Conservation (phyloP, 64 coral and sea anemone genomes). For the Platygyra sinensis region DNA sequence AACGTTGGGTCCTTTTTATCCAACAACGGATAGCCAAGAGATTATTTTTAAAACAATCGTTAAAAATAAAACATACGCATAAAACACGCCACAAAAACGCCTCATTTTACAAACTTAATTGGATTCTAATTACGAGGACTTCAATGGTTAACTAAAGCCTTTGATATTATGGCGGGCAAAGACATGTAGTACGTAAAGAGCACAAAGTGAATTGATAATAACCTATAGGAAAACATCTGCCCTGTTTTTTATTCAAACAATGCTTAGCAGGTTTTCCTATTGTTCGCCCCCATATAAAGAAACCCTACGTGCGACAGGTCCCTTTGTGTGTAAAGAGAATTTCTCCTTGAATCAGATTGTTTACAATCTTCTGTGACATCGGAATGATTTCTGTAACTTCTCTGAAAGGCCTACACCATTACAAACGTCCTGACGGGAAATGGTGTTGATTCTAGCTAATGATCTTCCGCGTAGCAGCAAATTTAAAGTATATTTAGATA, state of each 20-base stretch:
- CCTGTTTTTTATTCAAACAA: conserved; percentile 32
- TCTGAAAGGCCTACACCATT: neutral
- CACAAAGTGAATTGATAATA: conserved; percentile 4
- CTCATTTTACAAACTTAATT: neutral
- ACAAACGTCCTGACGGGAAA: neutral
- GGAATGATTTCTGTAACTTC: neutral
- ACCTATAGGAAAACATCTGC: conserved; percentile 5
- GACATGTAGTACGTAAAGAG: neutral
- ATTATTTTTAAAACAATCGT: no score
- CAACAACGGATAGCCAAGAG: no score
- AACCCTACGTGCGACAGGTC: neutral
- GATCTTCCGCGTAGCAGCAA: neutral
- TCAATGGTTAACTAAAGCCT: neutral
- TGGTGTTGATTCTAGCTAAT: neutral
- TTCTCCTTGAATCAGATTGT: neutral
- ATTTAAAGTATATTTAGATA: neutral
- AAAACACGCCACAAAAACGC: neutral
- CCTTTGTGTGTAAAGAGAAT: conserved; percentile 18
- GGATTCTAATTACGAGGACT: neutral
- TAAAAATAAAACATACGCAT: neutral
- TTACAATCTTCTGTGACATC: neutral
- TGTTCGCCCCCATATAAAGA: neutral
- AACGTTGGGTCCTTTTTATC: no score
- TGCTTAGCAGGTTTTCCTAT: conserved; percentile 23
- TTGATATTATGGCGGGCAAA: conserved; percentile 2